A percentile compares a stretch with the other conserved stretches of the same genome.
Conservation (phyloP, 2,888 invertebrate species). For the Baronia brevicornis region DNA sequence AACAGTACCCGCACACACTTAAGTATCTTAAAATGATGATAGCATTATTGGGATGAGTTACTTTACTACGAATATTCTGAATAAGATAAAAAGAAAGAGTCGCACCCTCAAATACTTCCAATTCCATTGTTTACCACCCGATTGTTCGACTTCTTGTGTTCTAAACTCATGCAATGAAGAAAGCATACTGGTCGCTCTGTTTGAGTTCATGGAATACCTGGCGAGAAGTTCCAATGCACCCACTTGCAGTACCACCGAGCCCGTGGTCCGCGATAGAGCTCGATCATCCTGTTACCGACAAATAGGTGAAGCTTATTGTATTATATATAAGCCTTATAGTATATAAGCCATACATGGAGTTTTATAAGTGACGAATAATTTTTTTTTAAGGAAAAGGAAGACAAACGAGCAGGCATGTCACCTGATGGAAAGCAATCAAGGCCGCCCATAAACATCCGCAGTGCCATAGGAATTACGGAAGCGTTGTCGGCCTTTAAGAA, state of each 20-base stretch:
- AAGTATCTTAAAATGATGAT: not conserved
- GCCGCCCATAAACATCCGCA: too few relatives aligned
- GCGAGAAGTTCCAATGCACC: constrained; percentile 60
- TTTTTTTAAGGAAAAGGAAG: too few relatives aligned
- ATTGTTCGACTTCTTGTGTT: constrained; percentile 67
- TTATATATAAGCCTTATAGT: too few relatives aligned
- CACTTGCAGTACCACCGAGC: constrained; percentile 64
- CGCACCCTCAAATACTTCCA: constrained; percentile 78
- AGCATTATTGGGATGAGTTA: too few relatives aligned
- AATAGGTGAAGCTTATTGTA: too few relatives aligned
- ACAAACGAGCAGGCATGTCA: too few relatives aligned
- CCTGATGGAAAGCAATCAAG: too few relatives aligned
- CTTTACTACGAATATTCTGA: constrained; percentile 8
- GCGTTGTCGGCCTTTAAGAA: too few relatives aligned
- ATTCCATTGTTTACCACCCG: constrained; percentile 78
- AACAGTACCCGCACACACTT: not conserved
- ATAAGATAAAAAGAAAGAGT: not conserved
- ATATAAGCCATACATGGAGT: too few relatives aligned
- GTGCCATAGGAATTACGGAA: too few relatives aligned
- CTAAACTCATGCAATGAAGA: constrained; percentile 73
- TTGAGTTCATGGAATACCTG: constrained; percentile 65
- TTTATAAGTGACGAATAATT: too few relatives aligned
- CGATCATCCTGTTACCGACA: constrained; percentile 35
- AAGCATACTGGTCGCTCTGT: constrained; percentile 63
- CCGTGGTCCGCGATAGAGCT: constrained; percentile 46